Evolutionary conservation across 2,113 vertebrate genomes (phyloP), one percentile per base, ranked within the genome.

Genomic region (Elgaria multicarinata): DNA sequence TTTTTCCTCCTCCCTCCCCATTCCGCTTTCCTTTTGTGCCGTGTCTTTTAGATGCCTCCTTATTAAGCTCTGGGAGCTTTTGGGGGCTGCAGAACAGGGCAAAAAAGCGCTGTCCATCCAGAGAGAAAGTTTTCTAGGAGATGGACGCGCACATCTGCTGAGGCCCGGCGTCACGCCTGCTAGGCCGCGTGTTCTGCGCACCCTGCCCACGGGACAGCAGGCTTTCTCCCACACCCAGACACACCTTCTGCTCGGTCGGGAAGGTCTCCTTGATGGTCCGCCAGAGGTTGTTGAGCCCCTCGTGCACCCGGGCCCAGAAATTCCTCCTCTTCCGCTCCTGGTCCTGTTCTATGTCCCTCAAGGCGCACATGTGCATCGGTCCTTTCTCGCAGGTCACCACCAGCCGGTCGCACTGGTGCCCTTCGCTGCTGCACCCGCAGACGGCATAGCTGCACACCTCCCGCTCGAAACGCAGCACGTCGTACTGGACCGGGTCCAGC

Each of bases 241-340:
- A 9, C 85, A 91, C 90, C 90, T 79, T 36, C 28, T 42, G n/a
- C 2, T 4, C 0, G 10, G 3, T 2, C 2, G 53, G 64, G 22
- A 79, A 46, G 53, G 55, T 13, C 14, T 80, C 64, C 39, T 50
- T 31, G 22, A 95, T 76, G 93, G 83, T 92, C 33, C 93, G 86
- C 95, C 94, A 96, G 67, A 96, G 94, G 26, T 91, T 84, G 78
- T 94, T 93, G 69, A 96, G 93, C 46, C 85, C 85, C 0, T 22
- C 26, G 89, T 86, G 87, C 62, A 95, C 93, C 12, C 6, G 71
- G 55, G 69, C 92, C 96, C 96, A 96, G 72, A 96, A 96, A 24
- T 14, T 18, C 50, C 5, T 9, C 58, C 62, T 9, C 8, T 71
- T 42, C 4, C 1, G 20, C 2, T 58, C 22, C 31, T 76, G 85